Base-by-base conservation (phyloP, 2,888 invertebrate genomes). In the Lithophane semibrunnea region DNA sequence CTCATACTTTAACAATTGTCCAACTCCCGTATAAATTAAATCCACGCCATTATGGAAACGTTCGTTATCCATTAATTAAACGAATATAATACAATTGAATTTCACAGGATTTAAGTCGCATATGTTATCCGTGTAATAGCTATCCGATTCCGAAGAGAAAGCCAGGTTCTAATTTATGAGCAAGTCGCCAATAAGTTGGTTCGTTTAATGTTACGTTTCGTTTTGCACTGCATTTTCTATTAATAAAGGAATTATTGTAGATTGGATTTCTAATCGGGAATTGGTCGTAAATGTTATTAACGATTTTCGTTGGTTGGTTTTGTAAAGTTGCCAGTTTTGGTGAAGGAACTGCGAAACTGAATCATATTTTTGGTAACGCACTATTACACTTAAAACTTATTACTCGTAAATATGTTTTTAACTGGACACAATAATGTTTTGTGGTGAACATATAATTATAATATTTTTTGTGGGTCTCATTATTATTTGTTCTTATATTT, bases 71-170 rank as follows among this genome's bases (percentile, higher is more conserved):
- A 90, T 91, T 90, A 87, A 90, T 91, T 91, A 90, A 83, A 90
- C 79, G 80, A 84, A 87, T 88, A 89, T 89, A 90, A 89, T 88
- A 88, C 88, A 87, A 91, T 88, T 89, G 91, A 86, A 90, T 91
- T 88, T 80, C 85, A 83, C 73, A 82, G 80, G 81, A 85, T 88
- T 89, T 86, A 86, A 88, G 82, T 89, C 85, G 86, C 83, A 89
- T 83, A 88, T 87, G 86, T 88, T 89, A 88, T 89, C 82, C 82
- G 69, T 73, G 86, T 87, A 88, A 88, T 87, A 88, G 88, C 89
- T 65, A 66, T 79, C 72, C 79, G 86, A 84, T 79, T 71, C 76
- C 79, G 21, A 78, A 75, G 81, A 82, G 88, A 88, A 87, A 70
- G 69, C 71, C 68, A 64, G 74, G 18, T 72, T 56, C 81, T 79